These are phyloP conservation scores for Balaeniceps rex DNA, from an alignment of 2,113 vertebrate genomes.

Conservation along the genomic window DNA sequence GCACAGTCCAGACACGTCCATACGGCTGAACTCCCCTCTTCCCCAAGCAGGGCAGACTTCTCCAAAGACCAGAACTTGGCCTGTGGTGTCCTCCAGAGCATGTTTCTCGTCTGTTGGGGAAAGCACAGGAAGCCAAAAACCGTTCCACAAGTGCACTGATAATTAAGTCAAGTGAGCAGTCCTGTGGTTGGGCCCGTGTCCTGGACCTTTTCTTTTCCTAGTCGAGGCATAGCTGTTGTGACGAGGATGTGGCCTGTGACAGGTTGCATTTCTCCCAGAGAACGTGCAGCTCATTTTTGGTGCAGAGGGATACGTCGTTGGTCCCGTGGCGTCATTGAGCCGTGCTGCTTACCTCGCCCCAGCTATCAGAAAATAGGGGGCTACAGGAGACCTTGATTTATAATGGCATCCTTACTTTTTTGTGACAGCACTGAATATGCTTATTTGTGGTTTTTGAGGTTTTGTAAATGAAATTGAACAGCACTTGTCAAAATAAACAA, in stretches of 20 bases:
- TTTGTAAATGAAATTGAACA: background rate
- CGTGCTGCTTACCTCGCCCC: fast-evolving
- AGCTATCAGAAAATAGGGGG: background rate
- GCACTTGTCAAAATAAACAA: background rate
- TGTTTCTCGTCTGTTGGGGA: background rate
- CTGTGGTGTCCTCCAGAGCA: background rate
- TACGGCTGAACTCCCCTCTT: background rate
- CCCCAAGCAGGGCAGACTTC: background rate
- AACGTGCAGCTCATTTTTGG: background rate
- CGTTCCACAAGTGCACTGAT: fast-evolving
- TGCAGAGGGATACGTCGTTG: background rate
- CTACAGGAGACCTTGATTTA: background rate
- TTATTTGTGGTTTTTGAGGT: background rate
- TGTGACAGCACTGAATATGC: background rate
- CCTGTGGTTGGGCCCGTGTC: background rate
- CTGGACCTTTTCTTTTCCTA: background rate
- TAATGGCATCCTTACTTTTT: fast-evolving
- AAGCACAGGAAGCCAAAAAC: background rate
- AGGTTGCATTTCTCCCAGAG: background rate
- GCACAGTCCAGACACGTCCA: background rate
- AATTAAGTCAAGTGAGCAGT: background rate
- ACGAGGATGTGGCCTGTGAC: background rate
- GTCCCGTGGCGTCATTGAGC: background rate
- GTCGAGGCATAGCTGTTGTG: background rate
- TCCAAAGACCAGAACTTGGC: background rate